phyloP scores from a whole-genome alignment of 2,113 vertebrate genomes.

The Danionella cerebrum region DNA sequence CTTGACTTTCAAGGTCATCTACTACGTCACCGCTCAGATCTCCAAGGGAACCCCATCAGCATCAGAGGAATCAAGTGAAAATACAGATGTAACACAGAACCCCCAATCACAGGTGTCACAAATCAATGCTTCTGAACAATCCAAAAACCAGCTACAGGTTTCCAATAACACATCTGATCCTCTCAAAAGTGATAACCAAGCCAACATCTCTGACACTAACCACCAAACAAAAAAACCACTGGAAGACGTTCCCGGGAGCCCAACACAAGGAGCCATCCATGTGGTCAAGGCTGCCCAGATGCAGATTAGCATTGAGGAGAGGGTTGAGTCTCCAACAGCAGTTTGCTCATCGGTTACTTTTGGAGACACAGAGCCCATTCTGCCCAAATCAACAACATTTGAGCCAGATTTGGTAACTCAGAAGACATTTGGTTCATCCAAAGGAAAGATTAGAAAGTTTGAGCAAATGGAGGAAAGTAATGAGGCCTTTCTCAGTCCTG shows the following conservation, averaged over 20 bases:
- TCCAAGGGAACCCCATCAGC: conserved; percentile 55
- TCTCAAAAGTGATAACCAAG: neutral
- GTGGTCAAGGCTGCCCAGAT: conserved; percentile 43
- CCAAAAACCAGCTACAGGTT: conserved; percentile 57
- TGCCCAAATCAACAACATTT: neutral
- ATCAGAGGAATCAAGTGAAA: conserved; percentile 54
- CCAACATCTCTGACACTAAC: conserved; percentile 38
- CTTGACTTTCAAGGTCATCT: conserved; percentile 61
- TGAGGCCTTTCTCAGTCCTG: conserved; percentile 59
- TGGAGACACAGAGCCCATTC: neutral
- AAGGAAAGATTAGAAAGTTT: conserved; percentile 26
- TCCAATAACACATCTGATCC: conserved; percentile 45
- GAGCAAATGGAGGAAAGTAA: conserved; percentile 58
- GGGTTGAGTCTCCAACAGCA: conserved; percentile 39
- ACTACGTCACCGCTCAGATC: conserved; percentile 72
- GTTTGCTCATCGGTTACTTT: conserved; percentile 23
- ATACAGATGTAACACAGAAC: conserved; percentile 50
- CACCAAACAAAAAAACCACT: conserved; percentile 43
- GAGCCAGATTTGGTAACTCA: neutral
- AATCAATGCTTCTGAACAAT: conserved; percentile 69
- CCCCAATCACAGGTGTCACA: conserved; percentile 69
- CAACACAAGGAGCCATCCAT: conserved; percentile 28
- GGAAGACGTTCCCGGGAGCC: conserved; percentile 42
- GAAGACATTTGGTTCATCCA: conserved; percentile 53
- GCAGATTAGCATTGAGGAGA: conserved; percentile 56